Conservation (phyloP, 2,113 vertebrate genomes). For the Pionites leucogaster region DNA sequence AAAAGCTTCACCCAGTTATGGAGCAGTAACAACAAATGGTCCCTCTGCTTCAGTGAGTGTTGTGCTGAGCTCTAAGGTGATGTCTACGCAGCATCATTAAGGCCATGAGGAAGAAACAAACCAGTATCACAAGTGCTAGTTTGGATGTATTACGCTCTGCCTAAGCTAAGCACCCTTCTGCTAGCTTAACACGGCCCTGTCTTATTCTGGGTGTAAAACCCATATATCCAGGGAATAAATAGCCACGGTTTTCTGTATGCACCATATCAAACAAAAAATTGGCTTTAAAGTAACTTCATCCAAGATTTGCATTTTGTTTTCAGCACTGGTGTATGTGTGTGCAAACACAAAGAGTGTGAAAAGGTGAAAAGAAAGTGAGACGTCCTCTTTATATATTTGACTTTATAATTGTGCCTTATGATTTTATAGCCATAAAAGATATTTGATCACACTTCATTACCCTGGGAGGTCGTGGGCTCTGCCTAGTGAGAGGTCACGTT, state of each 20-base stretch:
- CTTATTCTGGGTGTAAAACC: neutral
- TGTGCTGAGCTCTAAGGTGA: neutral
- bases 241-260: neutral
- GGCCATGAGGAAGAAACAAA: neutral
- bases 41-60: neutral
- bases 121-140: neutral
- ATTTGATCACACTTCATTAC: neutral
- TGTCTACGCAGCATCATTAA: neutral
- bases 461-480: neutral
- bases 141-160: neutral
- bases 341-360: neutral
- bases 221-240: neutral
- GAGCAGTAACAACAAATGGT: neutral
- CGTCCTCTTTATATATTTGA: neutral
- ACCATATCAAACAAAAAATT: neutral
- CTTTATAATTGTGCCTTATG: neutral
- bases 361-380: neutral
- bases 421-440: neutral
- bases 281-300: neutral
- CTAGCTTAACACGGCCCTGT: neutral
- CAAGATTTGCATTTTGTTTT: neutral
- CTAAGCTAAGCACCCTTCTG: neutral
- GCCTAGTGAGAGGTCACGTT: neutral
- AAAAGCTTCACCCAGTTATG: neutral
- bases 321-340: neutral